Conservation (phyloP, 1,140 invertebrate genomes). For the Drosophila setifemur region DNA sequence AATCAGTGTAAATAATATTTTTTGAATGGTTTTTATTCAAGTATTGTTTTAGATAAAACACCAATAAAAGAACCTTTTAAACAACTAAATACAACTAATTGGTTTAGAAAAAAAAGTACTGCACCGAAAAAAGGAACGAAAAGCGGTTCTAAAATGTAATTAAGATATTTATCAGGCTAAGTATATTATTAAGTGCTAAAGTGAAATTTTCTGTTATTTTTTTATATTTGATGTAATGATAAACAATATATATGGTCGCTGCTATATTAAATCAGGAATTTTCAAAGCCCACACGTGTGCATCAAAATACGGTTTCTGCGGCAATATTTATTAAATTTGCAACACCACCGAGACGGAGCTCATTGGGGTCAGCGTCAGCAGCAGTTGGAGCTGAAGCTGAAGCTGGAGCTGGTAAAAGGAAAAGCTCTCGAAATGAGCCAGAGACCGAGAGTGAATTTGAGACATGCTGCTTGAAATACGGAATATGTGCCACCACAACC, state of each 20-base stretch:
- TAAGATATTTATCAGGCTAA: too few species aligned
- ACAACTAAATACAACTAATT: too few species aligned
- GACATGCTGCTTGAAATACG: not conserved
- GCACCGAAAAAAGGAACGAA: too few species aligned
- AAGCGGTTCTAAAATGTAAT: too few species aligned
- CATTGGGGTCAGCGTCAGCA: conserved; percentile 51
- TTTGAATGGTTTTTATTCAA: too few species aligned
- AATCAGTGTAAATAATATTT: too few species aligned
- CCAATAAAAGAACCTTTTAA: too few species aligned
- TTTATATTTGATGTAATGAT: too few species aligned
- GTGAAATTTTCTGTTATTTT: too few species aligned
- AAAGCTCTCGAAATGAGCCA: conserved; percentile 20
- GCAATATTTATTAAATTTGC: conserved; percentile 32
- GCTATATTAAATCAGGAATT: not conserved
- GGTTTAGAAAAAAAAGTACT: too few species aligned
- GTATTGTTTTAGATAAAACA: too few species aligned
- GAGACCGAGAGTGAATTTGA: conserved; percentile 5
- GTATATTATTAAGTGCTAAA: too few species aligned
- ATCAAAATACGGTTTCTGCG: not conserved
- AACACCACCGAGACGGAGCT: conserved; percentile 30
- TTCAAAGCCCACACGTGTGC: not conserved
- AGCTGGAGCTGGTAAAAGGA: conserved; percentile 12
- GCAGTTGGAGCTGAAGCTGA: not conserved
- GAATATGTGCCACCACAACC: not conserved
- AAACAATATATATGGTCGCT: not conserved